A percentile compares a stretch with the other conserved stretches of the same genome.
phyloP scores from a whole-genome alignment of 2,797 vertebrate species.

The Zalophus californianus region DNA sequence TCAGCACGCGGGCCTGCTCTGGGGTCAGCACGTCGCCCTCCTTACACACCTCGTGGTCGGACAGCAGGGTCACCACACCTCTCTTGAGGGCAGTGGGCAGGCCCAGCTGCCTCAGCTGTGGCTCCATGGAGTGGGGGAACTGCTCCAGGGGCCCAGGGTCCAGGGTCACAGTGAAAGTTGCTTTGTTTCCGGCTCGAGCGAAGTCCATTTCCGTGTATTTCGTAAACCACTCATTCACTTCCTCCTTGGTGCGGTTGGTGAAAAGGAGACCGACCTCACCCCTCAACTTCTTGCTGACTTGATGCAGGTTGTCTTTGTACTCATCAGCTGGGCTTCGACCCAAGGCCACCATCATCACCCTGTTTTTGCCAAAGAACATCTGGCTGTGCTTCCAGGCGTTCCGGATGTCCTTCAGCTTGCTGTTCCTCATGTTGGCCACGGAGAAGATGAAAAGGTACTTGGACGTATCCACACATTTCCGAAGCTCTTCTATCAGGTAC shows the following conservation, averaged over 20 bases:
- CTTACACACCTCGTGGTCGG: too few species aligned
- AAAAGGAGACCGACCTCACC: conserved; percentile 98
- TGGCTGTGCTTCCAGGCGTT: conserved; percentile 99
- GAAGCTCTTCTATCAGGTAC: conserved; percentile 87
- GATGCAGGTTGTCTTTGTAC: conserved; percentile 97
- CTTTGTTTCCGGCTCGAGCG: conserved; percentile 94
- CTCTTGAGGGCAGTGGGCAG: conserved; percentile 95
- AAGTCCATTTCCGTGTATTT: conserved; percentile 94
- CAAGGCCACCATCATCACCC: conserved; percentile 97
- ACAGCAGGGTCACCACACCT: too few species aligned
- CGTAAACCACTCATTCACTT: conserved; percentile 97
- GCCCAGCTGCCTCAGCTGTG: conserved; percentile 96
- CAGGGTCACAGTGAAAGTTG: conserved; percentile 90
- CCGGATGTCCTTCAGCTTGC: conserved; percentile 96
- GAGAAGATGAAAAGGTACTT: conserved; percentile 96
- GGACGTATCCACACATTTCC: conserved; percentile 97
- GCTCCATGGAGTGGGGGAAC: conserved; percentile 98
- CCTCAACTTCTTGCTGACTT: conserved; percentile 93
- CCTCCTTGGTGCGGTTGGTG: conserved; percentile 95
- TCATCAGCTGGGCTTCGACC: conserved; percentile 94
- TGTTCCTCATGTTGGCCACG: conserved; percentile 97
- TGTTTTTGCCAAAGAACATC: conserved; percentile 99
- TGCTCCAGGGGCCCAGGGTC: conserved; percentile 95
- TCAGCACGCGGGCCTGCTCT: too few species aligned
- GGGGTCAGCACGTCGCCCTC: too few species aligned